These are phyloP conservation scores for Streblospio benedicti DNA, from an alignment of 1,140 invertebrate species.

Conservation along the genomic window DNA sequence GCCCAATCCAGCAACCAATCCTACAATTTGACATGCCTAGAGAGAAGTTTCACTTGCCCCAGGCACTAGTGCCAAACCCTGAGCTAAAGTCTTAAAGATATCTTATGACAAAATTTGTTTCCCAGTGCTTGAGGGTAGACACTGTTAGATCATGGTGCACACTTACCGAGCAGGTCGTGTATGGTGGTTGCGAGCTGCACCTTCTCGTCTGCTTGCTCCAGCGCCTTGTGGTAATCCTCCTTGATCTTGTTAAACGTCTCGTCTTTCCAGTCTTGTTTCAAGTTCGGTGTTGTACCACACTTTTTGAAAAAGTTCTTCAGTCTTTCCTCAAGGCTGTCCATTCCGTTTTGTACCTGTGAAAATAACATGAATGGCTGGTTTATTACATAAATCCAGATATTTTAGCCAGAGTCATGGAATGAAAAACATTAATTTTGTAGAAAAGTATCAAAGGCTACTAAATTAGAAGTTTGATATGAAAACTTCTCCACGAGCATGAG, in stretches of 20 bases:
- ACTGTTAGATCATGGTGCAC: too few species aligned
- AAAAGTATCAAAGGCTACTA: neutral
- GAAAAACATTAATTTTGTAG: too few species aligned
- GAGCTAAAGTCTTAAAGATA: too few species aligned
- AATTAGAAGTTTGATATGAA: too few species aligned
- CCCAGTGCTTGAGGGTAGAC: too few species aligned
- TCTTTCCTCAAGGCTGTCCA: conserved; percentile 84
- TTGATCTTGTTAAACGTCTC: conserved; percentile 74
- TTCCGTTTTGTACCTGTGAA: conserved; percentile 60
- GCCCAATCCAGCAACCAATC: too few species aligned
- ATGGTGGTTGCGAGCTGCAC: conserved; percentile 83
- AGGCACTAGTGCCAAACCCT: too few species aligned
- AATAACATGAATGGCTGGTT: neutral
- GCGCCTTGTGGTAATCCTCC: conserved; percentile 81
- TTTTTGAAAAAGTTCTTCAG: conserved; percentile 73
- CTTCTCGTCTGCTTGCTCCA: conserved; percentile 86
- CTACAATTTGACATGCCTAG: too few species aligned
- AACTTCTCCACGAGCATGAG: too few species aligned
- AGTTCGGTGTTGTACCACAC: conserved; percentile 61
- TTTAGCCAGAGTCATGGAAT: neutral
- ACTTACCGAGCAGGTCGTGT: conserved; percentile 83
- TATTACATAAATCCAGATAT: neutral
- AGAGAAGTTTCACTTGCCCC: too few species aligned
- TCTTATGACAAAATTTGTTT: too few species aligned
- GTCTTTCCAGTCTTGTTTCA: conserved; percentile 71